Conservation (phyloP, 2,888 invertebrate species). For the Mesorhabditis sp. region DNA sequence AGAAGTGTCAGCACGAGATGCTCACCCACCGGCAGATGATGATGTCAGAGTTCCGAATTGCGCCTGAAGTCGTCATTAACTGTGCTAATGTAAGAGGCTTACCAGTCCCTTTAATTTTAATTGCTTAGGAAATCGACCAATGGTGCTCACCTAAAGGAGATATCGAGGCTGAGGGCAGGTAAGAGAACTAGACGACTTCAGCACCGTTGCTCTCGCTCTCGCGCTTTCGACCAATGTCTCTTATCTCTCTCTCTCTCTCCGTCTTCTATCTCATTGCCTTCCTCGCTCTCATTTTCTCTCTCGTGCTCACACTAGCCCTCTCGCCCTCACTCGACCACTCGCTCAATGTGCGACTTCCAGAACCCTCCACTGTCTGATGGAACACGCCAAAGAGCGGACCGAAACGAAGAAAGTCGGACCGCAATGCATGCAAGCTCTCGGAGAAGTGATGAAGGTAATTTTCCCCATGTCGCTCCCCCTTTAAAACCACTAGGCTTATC, state of each 20-base stretch:
- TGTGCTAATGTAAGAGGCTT: slow-evolving; percentile 67
- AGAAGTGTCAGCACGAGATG: slow-evolving; percentile 83
- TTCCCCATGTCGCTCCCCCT: no score
- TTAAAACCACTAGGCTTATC: no score
- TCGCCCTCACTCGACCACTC: no score
- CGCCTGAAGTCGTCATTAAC: slow-evolving; percentile 82
- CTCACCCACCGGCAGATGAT: slow-evolving; percentile 78
- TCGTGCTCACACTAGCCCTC: no score
- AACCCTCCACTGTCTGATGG: slow-evolving; percentile 90
- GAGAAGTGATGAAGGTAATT: slow-evolving; percentile 31
- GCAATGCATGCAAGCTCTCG: slow-evolving; percentile 42
- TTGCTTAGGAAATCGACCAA: slow-evolving; percentile 59
- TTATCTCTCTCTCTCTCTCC: no score
- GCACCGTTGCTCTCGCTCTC: no score
- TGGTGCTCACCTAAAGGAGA: slow-evolving; percentile 64
- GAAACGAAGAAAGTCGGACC: slow-evolving; percentile 39
- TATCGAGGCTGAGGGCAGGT: slow-evolving; percentile 67
- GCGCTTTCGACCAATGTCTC: no score
- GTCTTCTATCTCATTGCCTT: no score
- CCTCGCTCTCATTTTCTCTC: no score
- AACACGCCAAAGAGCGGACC: slow-evolving; percentile 49
- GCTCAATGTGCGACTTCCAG: slow-evolving; percentile 58
- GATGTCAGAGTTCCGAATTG: slow-evolving; percentile 86
- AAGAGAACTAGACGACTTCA: slow-evolving; percentile 61
- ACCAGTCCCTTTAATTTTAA: not conserved